phyloP scores from a whole-genome alignment of 2,113 vertebrate species.

The Paramisgurnus dabryanus region DNA sequence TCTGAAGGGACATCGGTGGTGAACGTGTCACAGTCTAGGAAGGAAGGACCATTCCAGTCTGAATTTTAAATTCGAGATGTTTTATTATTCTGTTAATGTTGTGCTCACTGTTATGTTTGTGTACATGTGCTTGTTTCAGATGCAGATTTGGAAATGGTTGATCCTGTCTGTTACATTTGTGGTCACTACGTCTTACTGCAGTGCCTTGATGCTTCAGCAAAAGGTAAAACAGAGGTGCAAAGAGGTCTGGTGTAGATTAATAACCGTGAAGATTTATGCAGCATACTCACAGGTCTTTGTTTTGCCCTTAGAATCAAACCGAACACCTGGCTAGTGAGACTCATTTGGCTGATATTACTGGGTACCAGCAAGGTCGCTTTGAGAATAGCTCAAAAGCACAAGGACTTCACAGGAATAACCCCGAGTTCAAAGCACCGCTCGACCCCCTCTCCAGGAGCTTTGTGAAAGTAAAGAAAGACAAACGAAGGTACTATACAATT shows the following conservation, averaged over 20 bases:
- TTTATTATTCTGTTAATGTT: background rate
- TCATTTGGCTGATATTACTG: conserved; percentile 4
- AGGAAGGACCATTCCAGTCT: conserved; percentile 24
- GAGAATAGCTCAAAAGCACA: conserved; percentile 15
- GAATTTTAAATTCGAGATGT: conserved; percentile 18
- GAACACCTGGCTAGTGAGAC: background rate
- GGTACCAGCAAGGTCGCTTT: conserved; percentile 16
- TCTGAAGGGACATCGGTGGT: conserved; percentile 44
- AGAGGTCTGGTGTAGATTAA: background rate
- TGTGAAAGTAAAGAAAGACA: conserved; percentile 33
- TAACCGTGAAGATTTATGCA: background rate
- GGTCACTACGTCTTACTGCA: conserved; percentile 17
- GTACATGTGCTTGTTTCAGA: conserved; percentile 36
- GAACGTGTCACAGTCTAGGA: conserved; percentile 33
- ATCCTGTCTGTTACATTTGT: conserved; percentile 38
- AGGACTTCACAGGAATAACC: conserved; percentile 20
- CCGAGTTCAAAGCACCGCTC: conserved; percentile 30
- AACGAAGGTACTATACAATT: conserved; percentile 9
- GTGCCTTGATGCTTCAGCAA: conserved; percentile 21
- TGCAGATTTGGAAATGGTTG: conserved; percentile 42
- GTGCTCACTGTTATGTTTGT: background rate
- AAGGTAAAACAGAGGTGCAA: conserved; percentile 22
- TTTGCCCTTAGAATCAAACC: conserved; percentile 31
- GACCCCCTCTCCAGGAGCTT: conserved; percentile 42
- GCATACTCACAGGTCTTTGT: background rate